These are phyloP conservation scores for Bombus cullumanus DNA, from an alignment of 1,140 invertebrate genomes.

Conservation along the genomic window DNA sequence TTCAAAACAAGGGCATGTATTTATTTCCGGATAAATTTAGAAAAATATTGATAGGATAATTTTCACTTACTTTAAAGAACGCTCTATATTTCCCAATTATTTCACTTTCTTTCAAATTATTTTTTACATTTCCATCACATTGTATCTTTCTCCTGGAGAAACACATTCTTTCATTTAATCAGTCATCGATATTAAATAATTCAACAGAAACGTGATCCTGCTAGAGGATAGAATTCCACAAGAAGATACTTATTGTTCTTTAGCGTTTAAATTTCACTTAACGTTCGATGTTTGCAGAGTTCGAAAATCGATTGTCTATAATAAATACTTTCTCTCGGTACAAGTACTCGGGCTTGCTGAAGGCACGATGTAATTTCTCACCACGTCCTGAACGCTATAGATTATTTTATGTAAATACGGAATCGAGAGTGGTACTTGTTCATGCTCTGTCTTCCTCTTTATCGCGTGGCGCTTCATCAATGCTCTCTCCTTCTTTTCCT, in stretches of 20 bases:
- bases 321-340: constrained; percentile 56
- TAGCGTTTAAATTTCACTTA: constrained; percentile 23
- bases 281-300: neutral
- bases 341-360: constrained; percentile 35
- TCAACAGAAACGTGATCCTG: neutral
- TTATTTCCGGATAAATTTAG: neutral
- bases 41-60: neutral
- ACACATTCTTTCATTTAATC: no score
- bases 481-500: neutral
- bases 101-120: neutral
- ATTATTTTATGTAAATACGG: constrained; percentile 72
- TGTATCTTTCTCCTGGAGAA: neutral
- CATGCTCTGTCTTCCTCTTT: neutral
- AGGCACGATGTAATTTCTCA: constrained; percentile 65
- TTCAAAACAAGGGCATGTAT: neutral
- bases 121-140: neutral
- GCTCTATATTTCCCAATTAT: neutral
- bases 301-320: constrained; percentile 62
- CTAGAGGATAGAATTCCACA: neutral
- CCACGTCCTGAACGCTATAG: constrained; percentile 52
- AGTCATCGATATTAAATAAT: neutral
- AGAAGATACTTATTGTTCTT: neutral
- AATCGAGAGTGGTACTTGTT: constrained; percentile 66
- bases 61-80: neutral
- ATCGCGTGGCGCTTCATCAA: neutral